Evolutionary conservation across 2,113 vertebrate species (phyloP), one percentile per base, ranked within the genome.

Genomic region (Pyrgilauda ruficollis): DNA sequence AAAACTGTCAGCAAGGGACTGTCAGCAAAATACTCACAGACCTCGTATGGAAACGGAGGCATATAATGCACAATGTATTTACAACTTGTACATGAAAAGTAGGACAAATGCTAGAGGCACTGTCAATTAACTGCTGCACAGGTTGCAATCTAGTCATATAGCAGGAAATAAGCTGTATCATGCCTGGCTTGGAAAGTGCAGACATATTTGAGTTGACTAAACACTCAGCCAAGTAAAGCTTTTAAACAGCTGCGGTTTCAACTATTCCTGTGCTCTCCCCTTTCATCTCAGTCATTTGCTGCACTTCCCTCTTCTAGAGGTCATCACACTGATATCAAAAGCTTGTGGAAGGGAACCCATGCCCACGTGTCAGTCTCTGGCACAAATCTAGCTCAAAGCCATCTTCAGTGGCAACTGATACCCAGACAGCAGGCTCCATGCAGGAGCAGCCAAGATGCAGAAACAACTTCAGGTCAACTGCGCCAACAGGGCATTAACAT

Each of bases 401-500:
- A 28, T 68, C 62, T 73, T 84, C 58, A 53, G 58, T 4, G 11
- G 62, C 35, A 93, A 72, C 56, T 20, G 69, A 84, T 39, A 82
- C 2, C 17, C 44, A 53, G 56, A n/a, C 77, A 47, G 23, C 43
- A 68, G 44, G 35, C 35, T 91, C 56, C 44, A 10, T 2, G 15
- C 27, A 52, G 33, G 39, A 88, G n/a, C 49, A 84, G 72, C 53
- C 6, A 4, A 90, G 49, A 68, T 18, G 26, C 58, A 76, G 53
- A 49, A 82, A 59, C 9, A 70, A 39, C 52, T 79, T 72, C 52
- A 64, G 27, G 30, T 41, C 81, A 69, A 20, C 50, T 43, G n/a
- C 3, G 0, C 53, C 63, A 47, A 47, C 0, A 1, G 10, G 16
- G 21, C 21, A 28, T 26, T 24, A 63, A 47, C 0, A 1, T 9